Base-by-base conservation (phyloP, 2,113 vertebrate genomes). In the Bubalus kerabau region DNA sequence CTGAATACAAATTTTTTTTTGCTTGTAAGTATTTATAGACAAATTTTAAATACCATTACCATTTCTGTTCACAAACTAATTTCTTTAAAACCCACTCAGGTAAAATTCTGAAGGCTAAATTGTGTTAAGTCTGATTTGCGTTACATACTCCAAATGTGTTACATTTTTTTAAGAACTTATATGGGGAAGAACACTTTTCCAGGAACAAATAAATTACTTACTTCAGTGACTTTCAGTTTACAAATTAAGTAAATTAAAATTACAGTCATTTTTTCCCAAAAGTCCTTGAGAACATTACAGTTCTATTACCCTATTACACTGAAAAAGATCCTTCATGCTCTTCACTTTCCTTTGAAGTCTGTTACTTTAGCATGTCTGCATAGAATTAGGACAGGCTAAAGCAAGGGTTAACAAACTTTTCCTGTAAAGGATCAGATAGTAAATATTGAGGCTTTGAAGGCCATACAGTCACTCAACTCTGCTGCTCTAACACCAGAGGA, bases 1-100 rank as follows among this genome's bases (percentile, higher is more conserved):
- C 99, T 99, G 98, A 94, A 99, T 98, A 97, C 32, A 98, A 21
- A 2, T 94, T 97, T 96, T 97, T 97, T 97, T 97, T 90, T 96
- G 52, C 59, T 97, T 97, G 81, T 87, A 86, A 97, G 50, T 89
- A 97, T 88, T 94, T 93, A 94, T 7, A 87, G 13, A 95, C 1
- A 96, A 90, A 90, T 80, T 43, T 88, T 71, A 95, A 95, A 83
- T 87, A 28, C 4, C 28, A 83, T 40, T 78, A 81, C 9, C 96
- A n/a, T 11, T 54, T 62, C 21, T 92, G 50, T 30, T 94, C 16
- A 74, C 21, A 87, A 90, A 92, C 36, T 94, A 84, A 67, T 76
- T 80, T 97, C 52, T 89, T 93, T 87, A 96, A 94, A 93, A 83
- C 19, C 19, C 36, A 95, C 23, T 83, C 32, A 81, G 28, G 96